phyloP scores from a whole-genome alignment of 2,113 vertebrate species.

The Nerophis ophidion region DNA sequence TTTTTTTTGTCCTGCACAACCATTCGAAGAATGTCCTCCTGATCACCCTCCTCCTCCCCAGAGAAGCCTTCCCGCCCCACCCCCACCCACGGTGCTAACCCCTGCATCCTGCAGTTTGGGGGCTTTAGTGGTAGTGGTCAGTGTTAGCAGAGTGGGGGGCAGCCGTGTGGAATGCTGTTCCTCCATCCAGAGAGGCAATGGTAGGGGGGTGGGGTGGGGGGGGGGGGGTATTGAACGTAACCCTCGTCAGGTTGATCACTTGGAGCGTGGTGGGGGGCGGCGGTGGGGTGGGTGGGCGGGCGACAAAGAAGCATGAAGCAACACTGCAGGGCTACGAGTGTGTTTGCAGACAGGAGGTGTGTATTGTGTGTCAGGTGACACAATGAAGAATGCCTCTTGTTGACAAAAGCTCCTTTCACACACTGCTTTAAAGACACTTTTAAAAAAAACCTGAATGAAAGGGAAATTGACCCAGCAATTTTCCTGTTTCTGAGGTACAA shows the following conservation, averaged over 20 bases:
- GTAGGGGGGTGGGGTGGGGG: not conserved
- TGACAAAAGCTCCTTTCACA: not conserved
- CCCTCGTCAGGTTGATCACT: conserved; percentile 58
- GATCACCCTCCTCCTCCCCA: conserved; percentile 34
- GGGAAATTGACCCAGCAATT: no score
- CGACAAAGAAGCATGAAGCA: conserved; percentile 31
- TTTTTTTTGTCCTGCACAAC: conserved; percentile 56
- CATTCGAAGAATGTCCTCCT: conserved; percentile 68
- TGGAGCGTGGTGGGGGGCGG: conserved; percentile 22
- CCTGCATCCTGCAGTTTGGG: conserved; percentile 65
- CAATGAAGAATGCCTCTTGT: conserved; percentile 1
- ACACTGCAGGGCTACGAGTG: conserved; percentile 4
- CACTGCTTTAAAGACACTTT: no score
- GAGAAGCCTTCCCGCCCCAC: conserved; percentile 58
- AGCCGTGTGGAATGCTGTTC: conserved; percentile 64
- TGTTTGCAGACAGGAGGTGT: not conserved
- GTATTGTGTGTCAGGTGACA: conserved; percentile 28
- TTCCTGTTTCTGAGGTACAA: no score
- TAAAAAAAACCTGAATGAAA: no score
- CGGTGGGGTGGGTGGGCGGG: conserved; percentile 9
- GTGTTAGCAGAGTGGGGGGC: conserved; percentile 61
- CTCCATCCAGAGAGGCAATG: conserved; percentile 17
- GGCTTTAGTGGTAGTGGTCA: conserved; percentile 61
- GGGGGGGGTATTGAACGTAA: conserved; percentile 58
- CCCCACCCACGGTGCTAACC: conserved; percentile 43